Percentiles rank a stretch among this genome's conserved stretches.
Conservation (phyloP, 2,113 vertebrate species). For the Hippocampus abdominalis region DNA sequence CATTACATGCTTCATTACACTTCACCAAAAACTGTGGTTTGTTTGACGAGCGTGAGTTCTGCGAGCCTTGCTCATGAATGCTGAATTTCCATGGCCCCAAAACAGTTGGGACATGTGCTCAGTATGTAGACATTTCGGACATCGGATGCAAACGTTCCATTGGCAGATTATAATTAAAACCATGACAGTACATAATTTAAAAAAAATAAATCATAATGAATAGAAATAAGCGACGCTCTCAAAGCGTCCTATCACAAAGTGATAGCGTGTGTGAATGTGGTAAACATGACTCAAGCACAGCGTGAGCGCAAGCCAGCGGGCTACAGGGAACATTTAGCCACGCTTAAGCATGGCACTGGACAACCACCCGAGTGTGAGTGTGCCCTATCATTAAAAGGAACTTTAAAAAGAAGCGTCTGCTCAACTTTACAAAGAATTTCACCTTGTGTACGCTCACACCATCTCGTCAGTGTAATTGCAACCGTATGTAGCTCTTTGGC, state of each 20-base stretch:
- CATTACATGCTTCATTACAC: no score
- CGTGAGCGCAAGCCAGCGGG: not conserved
- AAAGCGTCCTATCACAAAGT: not conserved
- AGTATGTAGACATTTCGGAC: not conserved
- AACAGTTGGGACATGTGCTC: not conserved
- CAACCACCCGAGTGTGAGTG: not conserved
- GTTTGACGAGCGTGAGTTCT: not conserved
- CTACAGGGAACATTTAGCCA: not conserved
- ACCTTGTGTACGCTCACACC: constrained; percentile 17
- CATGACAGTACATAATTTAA: not conserved
- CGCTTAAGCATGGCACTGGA: not conserved
- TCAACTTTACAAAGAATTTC: not conserved
- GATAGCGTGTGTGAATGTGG: not conserved
- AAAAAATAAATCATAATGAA: not conserved
- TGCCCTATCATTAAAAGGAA: not conserved
- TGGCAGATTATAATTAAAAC: not conserved
- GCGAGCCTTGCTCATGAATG: not conserved
- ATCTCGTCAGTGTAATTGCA: constrained; percentile 20
- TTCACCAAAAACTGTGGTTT: no score
- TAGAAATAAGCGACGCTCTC: not conserved
- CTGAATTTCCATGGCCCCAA: not conserved
- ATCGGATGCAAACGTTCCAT: not conserved
- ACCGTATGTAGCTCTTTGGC: constrained; percentile 18
- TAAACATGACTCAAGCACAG: not conserved
- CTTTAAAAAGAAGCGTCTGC: constrained; percentile 7